Evolutionary conservation across 2,888 invertebrate species (phyloP).

Genomic region (Syrphus vitripennis): DNA sequence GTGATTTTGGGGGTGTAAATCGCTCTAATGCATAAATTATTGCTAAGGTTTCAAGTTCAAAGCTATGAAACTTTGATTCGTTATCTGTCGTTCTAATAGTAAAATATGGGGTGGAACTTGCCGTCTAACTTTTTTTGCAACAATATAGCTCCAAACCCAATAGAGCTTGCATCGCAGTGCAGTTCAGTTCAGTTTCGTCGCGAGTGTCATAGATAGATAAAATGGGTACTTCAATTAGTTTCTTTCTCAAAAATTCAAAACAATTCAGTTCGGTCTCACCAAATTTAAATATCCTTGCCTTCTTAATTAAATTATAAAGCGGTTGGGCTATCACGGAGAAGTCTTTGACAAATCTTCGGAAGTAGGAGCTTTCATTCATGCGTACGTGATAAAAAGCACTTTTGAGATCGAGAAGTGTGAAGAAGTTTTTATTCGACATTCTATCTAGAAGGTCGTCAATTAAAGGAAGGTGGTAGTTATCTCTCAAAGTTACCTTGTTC

Average conservation of each 20-base stretch:
- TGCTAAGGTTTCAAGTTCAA: not conserved
- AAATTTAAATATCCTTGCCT: slow-evolving; percentile 42
- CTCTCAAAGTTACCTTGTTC: not conserved
- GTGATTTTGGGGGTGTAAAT: not conserved
- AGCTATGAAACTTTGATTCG: not conserved
- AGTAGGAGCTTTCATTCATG: slow-evolving; percentile 44
- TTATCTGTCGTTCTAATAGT: not conserved
- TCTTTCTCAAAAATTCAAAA: slow-evolving; percentile 39
- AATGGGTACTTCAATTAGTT: slow-evolving; percentile 67
- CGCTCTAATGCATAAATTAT: not conserved
- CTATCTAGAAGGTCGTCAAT: not conserved
- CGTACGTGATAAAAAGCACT: not conserved
- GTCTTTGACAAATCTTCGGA: slow-evolving; percentile 46
- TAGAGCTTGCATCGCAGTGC: not conserved
- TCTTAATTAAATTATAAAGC: slow-evolving; percentile 73
- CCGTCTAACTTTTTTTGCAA: not conserved
- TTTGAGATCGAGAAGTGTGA: not conserved
- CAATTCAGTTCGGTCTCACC: slow-evolving; percentile 32
- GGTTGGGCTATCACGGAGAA: slow-evolving; percentile 73
- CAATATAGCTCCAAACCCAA: not conserved
- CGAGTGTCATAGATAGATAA: slow-evolving; percentile 74
- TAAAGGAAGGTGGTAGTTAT: not conserved
- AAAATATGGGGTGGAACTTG: not conserved
- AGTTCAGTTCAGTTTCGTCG: slow-evolving; percentile 43
- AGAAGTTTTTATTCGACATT: not conserved